Conservation (phyloP, 2,888 invertebrate genomes). For the Lissocephala sabroskyi region DNA sequence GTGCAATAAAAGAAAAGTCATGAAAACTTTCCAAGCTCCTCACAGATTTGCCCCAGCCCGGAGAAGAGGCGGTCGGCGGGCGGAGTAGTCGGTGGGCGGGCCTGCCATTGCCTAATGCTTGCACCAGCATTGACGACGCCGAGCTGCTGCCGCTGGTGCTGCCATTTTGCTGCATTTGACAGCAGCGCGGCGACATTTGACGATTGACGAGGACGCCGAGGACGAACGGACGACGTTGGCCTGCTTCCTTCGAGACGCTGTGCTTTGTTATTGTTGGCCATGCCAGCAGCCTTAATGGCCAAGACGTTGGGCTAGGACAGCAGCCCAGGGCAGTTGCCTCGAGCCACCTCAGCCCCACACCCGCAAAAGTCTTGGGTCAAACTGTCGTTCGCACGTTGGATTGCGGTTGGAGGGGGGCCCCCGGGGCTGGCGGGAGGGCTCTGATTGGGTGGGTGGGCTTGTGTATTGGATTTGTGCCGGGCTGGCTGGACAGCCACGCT, state of each 20-base stretch:
- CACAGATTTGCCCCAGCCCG: constrained; percentile 47
- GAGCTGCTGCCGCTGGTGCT: constrained; percentile 27
- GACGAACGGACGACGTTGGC: constrained; percentile 31
- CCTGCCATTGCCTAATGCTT: constrained; percentile 59
- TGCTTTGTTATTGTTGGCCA: constrained; percentile 28
- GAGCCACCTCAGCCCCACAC: constrained; percentile 19
- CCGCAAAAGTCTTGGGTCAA: constrained; percentile 50
- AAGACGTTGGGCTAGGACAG: constrained; percentile 37
- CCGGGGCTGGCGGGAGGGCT: constrained; percentile 5
- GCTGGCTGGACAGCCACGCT: constrained; percentile 15
- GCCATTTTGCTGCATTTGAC: constrained; percentile 56
- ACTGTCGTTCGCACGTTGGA: constrained; percentile 62
- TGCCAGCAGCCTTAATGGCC: constrained; percentile 36
- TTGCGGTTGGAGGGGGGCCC: constrained; percentile 44
- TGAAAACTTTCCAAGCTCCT: constrained; percentile 65
- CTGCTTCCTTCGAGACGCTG: constrained; percentile 11
- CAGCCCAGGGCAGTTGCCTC: constrained; percentile 14
- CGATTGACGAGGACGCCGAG: constrained; percentile 68
- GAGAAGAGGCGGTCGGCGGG: constrained; percentile 15
- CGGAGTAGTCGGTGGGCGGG: too few relatives aligned
- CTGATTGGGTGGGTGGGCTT: constrained; percentile 16
- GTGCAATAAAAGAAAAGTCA: constrained; percentile 69
- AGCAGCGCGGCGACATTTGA: constrained; percentile 64
- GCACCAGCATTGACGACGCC: constrained; percentile 51
- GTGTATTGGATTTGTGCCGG: constrained; percentile 54